Evolutionary conservation across 2,113 vertebrate species (phyloP), one percentile per base, ranked within the genome.

Genomic region (Neolamprologus ventralis): DNA sequence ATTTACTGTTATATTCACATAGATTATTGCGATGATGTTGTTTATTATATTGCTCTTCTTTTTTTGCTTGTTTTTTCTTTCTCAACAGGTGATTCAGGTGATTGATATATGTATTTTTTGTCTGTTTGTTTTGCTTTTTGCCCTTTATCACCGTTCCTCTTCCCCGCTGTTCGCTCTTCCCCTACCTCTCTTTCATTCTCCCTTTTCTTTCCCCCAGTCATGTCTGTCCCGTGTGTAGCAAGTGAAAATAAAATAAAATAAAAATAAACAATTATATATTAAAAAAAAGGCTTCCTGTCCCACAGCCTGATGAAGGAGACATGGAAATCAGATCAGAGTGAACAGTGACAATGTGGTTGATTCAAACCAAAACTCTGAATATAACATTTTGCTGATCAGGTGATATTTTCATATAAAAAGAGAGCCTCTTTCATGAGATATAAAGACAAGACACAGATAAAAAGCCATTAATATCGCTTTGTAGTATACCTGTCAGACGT

Each of bases 401-500:
- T 71, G 21, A 71, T 42, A 16, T 42, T 23, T 71, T 42, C n/a
- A 71, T 14, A 9, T 71, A 9, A 71, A 71, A 42, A 68, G 7
- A 68, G 63, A 68, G 19, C 3, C 35, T 14, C 5, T 40, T 68
- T 68, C n/a, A 37, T 40, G 63, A 23, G 11, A 21, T 7, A 68
- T 40, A 68, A 40, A 68, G 3, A 37, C 12, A 63, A 63, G 58
- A 23, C 65, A 23, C 37, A 71, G 65, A 40, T 23, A 6, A 23
- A 42, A 23, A 16, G 2, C 5, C 2, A 73, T 7, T 23, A 26
- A 17, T 42, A 0, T 42, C 12, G 0, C 12, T 71, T 71, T 40
- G n/a, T 9, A 42, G n/a, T 40, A 45, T 45, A 73, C 0, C 68
- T 17, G 21, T 73, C 68, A 17, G 68, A 16, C 45, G 40, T 71